phyloP scores from a whole-genome alignment of 2,888 invertebrate species.

The Aricia artaxerxes region DNA sequence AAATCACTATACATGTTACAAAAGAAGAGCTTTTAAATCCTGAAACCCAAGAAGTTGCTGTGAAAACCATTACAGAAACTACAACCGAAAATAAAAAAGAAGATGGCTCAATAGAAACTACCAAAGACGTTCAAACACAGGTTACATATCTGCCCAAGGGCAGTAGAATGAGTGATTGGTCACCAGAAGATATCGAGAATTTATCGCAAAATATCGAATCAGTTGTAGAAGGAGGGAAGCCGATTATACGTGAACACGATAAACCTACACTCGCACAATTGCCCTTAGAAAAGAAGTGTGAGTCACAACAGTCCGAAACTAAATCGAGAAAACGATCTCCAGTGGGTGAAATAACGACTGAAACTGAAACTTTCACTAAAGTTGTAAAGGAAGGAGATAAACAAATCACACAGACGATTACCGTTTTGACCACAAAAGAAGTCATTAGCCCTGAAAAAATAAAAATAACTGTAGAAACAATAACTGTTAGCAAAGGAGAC shows the following conservation, averaged over 20 bases:
- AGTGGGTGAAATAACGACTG: slow-evolving; percentile 71
- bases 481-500: slow-evolving; percentile 69
- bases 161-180: slow-evolving; percentile 70
- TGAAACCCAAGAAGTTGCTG: slow-evolving; percentile 66
- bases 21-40: slow-evolving; percentile 70
- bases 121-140: slow-evolving; percentile 73
- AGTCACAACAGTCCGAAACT: slow-evolving; percentile 46
- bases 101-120: slow-evolving; percentile 71
- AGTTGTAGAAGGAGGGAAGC: slow-evolving; percentile 29
- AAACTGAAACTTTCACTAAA: slow-evolving; percentile 73
- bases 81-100: slow-evolving; percentile 67
- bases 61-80: slow-evolving; percentile 73
- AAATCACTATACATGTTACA: slow-evolving; percentile 66
- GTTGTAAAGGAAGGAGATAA: slow-evolving; percentile 67
- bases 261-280: slow-evolving; percentile 52
- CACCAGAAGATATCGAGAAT: slow-evolving; percentile 69
- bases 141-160: slow-evolving; percentile 74
- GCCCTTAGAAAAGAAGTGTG: slow-evolving; percentile 49
- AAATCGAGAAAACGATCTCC: slow-evolving; percentile 69
- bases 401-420: slow-evolving; percentile 72
- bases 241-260: slow-evolving; percentile 45
- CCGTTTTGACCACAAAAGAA: slow-evolving; percentile 74
- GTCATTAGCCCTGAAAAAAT: slow-evolving; percentile 74
- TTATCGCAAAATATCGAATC: slow-evolving; percentile 58
- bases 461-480: slow-evolving; percentile 73